phyloP scores from a whole-genome alignment of 92 coral and sea anemone species.

The Phymanthus crucifer region DNA sequence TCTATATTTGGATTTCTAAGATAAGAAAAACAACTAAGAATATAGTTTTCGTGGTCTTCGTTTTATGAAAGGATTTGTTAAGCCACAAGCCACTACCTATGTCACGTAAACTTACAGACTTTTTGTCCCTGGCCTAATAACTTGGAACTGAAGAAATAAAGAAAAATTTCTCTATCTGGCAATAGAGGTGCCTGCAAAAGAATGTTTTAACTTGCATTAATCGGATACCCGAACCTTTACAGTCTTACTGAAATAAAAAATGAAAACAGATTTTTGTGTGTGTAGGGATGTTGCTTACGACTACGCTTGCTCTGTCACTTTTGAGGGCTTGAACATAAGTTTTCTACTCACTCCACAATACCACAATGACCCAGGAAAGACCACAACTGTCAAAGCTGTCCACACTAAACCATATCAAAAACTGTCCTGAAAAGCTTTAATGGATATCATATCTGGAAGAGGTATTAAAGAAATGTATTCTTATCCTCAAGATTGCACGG shows the following conservation, averaged over 20 bases:
- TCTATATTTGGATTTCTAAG: too few relatives aligned
- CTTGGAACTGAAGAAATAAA: background rate
- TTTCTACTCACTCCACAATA: background rate
- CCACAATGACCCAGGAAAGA: conserved; percentile 1
- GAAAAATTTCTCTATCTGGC: background rate
- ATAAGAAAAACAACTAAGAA: background rate
- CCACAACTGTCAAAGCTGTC: conserved; percentile 16
- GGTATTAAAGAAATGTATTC: conserved; percentile 30
- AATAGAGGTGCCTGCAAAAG: background rate
- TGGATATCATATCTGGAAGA: conserved; percentile 26
- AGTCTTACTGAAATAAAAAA: background rate
- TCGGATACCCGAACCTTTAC: background rate
- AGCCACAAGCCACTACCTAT: conserved; percentile 11
- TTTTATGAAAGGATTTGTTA: conserved; percentile 19
- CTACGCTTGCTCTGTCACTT: background rate
- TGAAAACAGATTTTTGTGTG: background rate
- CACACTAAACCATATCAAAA: conserved; percentile 19
- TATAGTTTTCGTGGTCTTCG: conserved; percentile 2
- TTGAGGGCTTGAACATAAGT: background rate
- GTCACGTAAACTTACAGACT: background rate
- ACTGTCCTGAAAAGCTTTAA: conserved; percentile 16
- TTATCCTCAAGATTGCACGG: conserved; percentile 26
- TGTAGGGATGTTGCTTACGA: background rate
- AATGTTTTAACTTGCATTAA: background rate
- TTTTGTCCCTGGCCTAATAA: background rate